Conservation (phyloP, 2,797 vertebrate species). For the Thalassophryne amazonica region DNA sequence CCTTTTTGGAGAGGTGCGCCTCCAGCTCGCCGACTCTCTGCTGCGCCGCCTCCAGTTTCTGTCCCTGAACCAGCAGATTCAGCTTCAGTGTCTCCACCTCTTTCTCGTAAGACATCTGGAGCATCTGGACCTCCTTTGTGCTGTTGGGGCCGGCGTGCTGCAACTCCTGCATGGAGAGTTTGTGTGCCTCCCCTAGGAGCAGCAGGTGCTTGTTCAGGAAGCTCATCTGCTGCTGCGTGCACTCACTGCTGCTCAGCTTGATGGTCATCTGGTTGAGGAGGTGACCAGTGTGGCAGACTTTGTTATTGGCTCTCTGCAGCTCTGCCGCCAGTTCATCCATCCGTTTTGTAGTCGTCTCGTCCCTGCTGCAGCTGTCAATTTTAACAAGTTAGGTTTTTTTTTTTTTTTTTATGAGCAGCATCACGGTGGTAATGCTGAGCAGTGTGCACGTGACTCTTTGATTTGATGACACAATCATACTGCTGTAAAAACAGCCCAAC, state of each 20-base stretch:
- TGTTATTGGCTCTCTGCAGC: conserved; percentile 92
- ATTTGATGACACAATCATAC: too few relatives aligned
- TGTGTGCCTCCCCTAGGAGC: conserved; percentile 95
- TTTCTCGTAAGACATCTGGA: conserved; percentile 83
- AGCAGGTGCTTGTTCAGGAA: conserved; percentile 97
- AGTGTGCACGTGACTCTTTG: accelerated
- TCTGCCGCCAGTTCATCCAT: conserved; percentile 89
- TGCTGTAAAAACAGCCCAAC: too few relatives aligned
- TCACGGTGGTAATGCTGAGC: accelerated
- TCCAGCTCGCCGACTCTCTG: conserved; percentile 90
- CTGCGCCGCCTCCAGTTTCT: conserved; percentile 91
- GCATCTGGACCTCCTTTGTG: conserved; percentile 91
- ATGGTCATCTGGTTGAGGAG: conserved; percentile 93
- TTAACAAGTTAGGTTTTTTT: not conserved
- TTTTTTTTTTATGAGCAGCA: not conserved
- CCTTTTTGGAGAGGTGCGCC: conserved; percentile 90
- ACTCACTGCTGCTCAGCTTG: conserved; percentile 95
- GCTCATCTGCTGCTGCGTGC: conserved; percentile 97
- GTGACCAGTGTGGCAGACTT: conserved; percentile 92
- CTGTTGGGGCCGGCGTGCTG: conserved; percentile 85
- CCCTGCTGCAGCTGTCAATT: conserved; percentile 87
- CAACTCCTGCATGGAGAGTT: conserved; percentile 90
- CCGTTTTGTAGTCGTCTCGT: conserved; percentile 90
- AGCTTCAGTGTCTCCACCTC: conserved; percentile 86
- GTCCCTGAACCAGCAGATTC: conserved; percentile 85